phyloP scores from a whole-genome alignment of 2,113 vertebrate species.

The Otus sunia region DNA sequence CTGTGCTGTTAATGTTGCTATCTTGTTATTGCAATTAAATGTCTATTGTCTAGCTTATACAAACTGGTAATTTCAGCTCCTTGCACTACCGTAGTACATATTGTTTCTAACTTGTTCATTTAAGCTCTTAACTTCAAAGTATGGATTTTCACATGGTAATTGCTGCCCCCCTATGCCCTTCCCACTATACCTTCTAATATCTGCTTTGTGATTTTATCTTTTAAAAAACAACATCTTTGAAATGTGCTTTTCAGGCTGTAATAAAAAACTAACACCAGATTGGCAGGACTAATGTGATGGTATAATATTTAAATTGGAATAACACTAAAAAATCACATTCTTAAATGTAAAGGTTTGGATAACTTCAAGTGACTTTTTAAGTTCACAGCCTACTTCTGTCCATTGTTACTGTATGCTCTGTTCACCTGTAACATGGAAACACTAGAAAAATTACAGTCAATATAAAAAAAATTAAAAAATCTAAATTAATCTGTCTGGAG shows the following conservation, averaged over 20 bases:
- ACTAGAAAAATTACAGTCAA: not conserved
- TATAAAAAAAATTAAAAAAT: not conserved
- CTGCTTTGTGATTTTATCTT: not conserved
- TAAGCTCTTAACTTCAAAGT: not conserved
- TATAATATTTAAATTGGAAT: not conserved
- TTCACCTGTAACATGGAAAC: not conserved
- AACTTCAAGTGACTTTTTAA: not conserved
- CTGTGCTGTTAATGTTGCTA: not conserved
- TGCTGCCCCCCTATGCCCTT: not conserved
- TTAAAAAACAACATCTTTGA: not conserved
- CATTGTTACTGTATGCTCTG: not conserved
- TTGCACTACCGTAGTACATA: accelerated
- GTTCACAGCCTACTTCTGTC: not conserved
- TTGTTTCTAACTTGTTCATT: not conserved
- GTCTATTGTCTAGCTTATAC: not conserved
- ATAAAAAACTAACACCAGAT: not conserved
- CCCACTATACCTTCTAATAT: not conserved
- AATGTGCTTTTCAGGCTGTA: not conserved
- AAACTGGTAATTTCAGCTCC: not conserved
- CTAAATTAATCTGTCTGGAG: not conserved
- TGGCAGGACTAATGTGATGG: not conserved
- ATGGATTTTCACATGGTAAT: not conserved
- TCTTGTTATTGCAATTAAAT: not conserved
- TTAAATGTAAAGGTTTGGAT: not conserved
- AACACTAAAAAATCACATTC: not conserved